Evolutionary conservation across 2,113 vertebrate genomes (phyloP).

Genomic region (Castor canadensis): DNA sequence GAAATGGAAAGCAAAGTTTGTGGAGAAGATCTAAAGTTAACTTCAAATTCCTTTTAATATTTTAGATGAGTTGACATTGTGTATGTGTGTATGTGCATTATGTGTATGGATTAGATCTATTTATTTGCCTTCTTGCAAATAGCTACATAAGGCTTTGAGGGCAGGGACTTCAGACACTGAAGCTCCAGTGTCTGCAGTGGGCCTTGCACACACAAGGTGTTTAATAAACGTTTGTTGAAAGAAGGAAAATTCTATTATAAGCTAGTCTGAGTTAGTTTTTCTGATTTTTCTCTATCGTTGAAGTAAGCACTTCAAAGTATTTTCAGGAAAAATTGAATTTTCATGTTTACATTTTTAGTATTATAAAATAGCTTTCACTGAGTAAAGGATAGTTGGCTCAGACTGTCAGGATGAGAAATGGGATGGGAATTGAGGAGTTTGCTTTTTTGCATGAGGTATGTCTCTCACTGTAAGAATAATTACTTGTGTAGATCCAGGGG

Average conservation of each 20-base stretch:
- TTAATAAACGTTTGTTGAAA: not conserved
- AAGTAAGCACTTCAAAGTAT: slow-evolving; percentile 2
- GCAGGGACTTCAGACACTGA: not conserved
- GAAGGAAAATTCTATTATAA: not conserved
- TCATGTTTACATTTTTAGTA: not conserved
- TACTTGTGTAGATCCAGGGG: slow-evolving; percentile 21
- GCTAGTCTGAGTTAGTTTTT: not conserved
- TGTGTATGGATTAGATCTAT: not conserved
- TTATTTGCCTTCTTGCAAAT: not conserved
- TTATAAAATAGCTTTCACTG: not conserved
- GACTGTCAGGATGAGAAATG: not conserved
- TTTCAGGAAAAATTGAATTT: not conserved
- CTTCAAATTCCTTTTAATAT: not conserved
- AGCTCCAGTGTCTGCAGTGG: not conserved
- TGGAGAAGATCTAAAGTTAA: not conserved
- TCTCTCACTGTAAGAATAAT: slow-evolving; percentile 39
- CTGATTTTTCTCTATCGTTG: not conserved
- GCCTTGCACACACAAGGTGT: not conserved
- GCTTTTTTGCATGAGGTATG: not conserved
- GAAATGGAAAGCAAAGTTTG: not conserved
- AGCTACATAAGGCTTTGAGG: not conserved
- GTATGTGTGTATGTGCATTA: not conserved
- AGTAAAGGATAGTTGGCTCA: not conserved
- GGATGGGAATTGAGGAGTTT: not conserved
- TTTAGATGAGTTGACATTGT: not conserved